Evolutionary conservation across 2,113 vertebrate genomes (phyloP).

Genomic region (Spermophilus dauricus): DNA sequence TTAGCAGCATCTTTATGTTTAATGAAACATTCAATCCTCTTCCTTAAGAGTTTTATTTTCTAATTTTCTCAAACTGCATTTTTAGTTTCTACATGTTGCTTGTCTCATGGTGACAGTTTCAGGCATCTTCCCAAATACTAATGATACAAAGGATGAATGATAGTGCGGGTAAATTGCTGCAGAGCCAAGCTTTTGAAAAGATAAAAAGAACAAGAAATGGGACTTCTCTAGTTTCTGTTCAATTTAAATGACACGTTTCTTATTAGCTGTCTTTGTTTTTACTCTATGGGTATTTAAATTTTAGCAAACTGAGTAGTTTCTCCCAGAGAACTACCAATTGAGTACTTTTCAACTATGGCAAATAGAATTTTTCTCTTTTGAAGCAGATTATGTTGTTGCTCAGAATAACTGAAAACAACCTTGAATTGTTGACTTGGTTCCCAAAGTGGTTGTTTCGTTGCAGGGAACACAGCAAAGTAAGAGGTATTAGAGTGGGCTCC

Average conservation of each 20-base stretch:
- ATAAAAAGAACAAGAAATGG: constrained; percentile 74
- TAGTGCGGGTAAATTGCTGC: constrained; percentile 47
- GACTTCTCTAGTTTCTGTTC: constrained; percentile 69
- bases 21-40: constrained; percentile 73
- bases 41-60: constrained; percentile 75
- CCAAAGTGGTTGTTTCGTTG: constrained; percentile 41
- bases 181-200: constrained; percentile 61
- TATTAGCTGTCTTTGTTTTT: constrained; percentile 79
- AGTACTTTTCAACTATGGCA: constrained; percentile 54
- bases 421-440: constrained; percentile 60
- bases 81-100: constrained; percentile 68
- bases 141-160: constrained; percentile 73
- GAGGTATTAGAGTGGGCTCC: neutral
- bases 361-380: constrained; percentile 61
- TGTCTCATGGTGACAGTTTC: constrained; percentile 69
- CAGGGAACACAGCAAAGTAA: neutral
- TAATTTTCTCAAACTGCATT: constrained; percentile 71
- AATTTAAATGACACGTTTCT: constrained; percentile 75
- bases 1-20: constrained; percentile 69
- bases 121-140: constrained; percentile 77
- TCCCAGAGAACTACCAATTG: constrained; percentile 66
- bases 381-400: constrained; percentile 53
- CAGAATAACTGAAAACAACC: constrained; percentile 46
- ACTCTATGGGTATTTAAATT: constrained; percentile 78
- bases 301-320: constrained; percentile 72